phyloP scores from a whole-genome alignment of 2,113 vertebrate species.

The Apodemus sylvaticus region DNA sequence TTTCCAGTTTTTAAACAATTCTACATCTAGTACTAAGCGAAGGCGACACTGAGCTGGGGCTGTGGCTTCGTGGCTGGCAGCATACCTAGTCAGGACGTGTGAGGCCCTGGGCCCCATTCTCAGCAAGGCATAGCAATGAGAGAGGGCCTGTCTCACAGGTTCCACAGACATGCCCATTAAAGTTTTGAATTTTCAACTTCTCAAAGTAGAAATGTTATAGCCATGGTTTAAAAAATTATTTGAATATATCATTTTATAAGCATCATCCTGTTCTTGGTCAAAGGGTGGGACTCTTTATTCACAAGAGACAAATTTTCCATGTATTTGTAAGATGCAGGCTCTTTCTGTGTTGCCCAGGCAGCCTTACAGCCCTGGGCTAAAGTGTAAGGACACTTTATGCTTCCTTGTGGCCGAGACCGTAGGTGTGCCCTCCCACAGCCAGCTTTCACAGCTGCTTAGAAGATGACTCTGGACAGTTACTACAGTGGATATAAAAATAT shows the following conservation, averaged over 20 bases:
- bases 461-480: not conserved
- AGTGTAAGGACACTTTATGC: not conserved
- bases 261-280: constrained; percentile 1
- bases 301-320: not conserved
- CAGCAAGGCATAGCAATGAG: not conserved
- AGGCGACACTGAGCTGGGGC: not conserved
- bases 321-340: not conserved
- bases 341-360: not conserved
- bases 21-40: not conserved
- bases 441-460: not conserved
- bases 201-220: constrained; percentile 49
- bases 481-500: not conserved
- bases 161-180: constrained; percentile 52
- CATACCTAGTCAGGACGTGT: not conserved
- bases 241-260: constrained; percentile 42
- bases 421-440: not conserved
- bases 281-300: not conserved
- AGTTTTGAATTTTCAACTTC: constrained; percentile 34
- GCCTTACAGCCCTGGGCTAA: not conserved
- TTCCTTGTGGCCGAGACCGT: not conserved
- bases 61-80: not conserved
- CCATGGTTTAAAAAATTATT: constrained; percentile 6
- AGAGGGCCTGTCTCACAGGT: not conserved
- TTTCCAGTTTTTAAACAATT: not conserved
- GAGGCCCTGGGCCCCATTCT: not conserved